Evolutionary conservation across 2,888 invertebrate genomes (phyloP).

Genomic region (Anaspis maculata): DNA sequence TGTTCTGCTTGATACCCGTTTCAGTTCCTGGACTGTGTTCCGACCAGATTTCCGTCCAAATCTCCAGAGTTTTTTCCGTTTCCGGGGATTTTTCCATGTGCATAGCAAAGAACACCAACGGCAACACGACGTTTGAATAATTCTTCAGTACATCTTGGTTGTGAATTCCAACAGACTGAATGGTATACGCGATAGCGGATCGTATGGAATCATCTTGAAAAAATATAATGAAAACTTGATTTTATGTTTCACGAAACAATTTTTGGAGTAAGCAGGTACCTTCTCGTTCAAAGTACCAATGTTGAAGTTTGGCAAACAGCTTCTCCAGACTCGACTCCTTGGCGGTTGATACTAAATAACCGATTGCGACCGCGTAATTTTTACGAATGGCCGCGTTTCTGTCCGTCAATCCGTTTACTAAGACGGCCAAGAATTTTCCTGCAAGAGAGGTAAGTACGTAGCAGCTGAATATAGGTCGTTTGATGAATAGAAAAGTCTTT

Average conservation of each 20-base stretch:
- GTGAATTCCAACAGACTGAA: slow-evolving; percentile 74
- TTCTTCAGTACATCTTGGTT: slow-evolving; percentile 75
- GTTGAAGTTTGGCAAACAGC: slow-evolving; percentile 52
- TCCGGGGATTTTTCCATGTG: slow-evolving; percentile 67
- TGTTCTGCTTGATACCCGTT: slow-evolving; percentile 68
- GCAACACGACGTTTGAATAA: slow-evolving; percentile 66
- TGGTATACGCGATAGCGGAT: slow-evolving; percentile 63
- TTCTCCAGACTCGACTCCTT: slow-evolving; percentile 67
- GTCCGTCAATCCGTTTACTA: slow-evolving; percentile 74
- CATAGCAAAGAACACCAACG: slow-evolving; percentile 85
- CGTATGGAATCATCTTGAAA: slow-evolving; percentile 61
- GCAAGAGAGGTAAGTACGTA: slow-evolving; percentile 11
- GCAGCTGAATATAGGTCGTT: neutral
- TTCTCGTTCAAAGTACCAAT: slow-evolving; percentile 61
- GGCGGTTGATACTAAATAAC: slow-evolving; percentile 73
- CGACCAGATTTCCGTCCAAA: slow-evolving; percentile 84
- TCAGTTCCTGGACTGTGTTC: slow-evolving; percentile 85
- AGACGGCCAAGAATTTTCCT: slow-evolving; percentile 51
- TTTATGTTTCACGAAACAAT: neutral
- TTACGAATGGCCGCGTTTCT: slow-evolving; percentile 76
- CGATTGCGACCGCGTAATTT: slow-evolving; percentile 75
- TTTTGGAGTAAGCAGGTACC: slow-evolving; percentile 40
- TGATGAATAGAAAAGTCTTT: neutral
- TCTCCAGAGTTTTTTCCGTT: slow-evolving; percentile 56
- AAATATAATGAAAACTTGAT: too few relatives aligned